These are phyloP conservation scores for Chaetodon trifascialis DNA, from an alignment of 2,113 vertebrate genomes.

Conservation along the genomic window DNA sequence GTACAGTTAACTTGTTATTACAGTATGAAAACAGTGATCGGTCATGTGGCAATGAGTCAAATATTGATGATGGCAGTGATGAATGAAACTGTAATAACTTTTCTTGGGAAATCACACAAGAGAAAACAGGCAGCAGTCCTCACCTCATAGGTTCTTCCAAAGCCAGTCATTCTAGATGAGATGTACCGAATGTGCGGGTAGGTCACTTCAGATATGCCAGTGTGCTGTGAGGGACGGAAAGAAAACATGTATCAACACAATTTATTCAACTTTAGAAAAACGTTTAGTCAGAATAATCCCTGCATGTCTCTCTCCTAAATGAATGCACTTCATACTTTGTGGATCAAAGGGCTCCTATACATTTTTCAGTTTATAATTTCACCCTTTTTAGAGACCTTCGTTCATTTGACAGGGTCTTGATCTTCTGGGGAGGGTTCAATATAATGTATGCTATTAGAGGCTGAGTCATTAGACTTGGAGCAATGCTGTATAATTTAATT, in stretches of 20 bases:
- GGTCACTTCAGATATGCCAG: conserved; percentile 87
- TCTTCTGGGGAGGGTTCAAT: neutral
- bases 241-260: conserved; percentile 9
- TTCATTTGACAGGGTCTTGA: neutral
- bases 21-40: neutral
- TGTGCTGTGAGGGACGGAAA: conserved; percentile 75
- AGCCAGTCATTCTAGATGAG: conserved; percentile 98
- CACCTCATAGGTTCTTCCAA: conserved; percentile 96
- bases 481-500: neutral
- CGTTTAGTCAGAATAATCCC: neutral
- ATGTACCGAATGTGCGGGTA: conserved; percentile 99
- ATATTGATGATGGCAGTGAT: neutral
- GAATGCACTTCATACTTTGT: neutral
- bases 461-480: neutral
- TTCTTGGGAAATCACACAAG: neutral
- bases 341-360: neutral
- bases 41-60: neutral
- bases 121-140: conserved; percentile 35
- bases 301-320: neutral
- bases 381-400: neutral
- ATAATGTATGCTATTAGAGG: neutral
- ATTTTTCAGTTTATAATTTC: neutral
- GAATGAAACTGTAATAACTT: neutral
- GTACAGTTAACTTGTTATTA: neutral
- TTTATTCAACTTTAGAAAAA: neutral